phyloP scores from a whole-genome alignment of 2,113 vertebrate species.

The Cervus canadensis region DNA sequence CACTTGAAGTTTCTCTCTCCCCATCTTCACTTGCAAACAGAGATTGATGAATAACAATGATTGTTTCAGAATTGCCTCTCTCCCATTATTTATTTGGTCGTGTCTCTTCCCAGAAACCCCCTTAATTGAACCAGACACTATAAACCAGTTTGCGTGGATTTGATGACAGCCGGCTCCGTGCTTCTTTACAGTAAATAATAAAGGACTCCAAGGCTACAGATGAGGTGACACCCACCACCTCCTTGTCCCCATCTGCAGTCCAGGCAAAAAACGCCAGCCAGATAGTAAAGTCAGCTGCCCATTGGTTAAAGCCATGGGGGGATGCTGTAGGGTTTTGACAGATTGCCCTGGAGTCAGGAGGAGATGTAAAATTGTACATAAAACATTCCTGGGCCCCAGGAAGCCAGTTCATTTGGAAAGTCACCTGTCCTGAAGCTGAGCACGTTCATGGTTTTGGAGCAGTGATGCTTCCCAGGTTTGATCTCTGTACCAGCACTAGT shows the following conservation, averaged over 20 bases:
- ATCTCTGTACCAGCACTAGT: background rate
- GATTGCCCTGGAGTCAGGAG: conserved; percentile 55
- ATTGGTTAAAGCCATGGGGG: conserved; percentile 50
- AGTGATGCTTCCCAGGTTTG: background rate
- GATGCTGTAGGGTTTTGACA: conserved; percentile 68
- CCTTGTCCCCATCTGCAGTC: background rate
- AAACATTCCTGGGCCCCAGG: conserved; percentile 43
- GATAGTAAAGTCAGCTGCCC: conserved; percentile 65
- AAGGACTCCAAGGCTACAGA: conserved; percentile 58
- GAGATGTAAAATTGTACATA: conserved; percentile 60
- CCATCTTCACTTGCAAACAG: conserved; percentile 84
- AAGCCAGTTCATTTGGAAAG: conserved; percentile 62
- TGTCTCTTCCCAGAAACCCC: conserved; percentile 85
- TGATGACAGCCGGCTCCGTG: conserved; percentile 83
- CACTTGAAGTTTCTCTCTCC: conserved; percentile 89
- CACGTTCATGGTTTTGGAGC: conserved; percentile 22
- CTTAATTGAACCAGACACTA: conserved; percentile 90
- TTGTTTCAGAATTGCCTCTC: conserved; percentile 81
- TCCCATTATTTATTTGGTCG: conserved; percentile 90
- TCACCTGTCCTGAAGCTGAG: conserved; percentile 47
- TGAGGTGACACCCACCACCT: conserved; percentile 60
- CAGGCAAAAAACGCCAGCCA: background rate
- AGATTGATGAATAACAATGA: conserved; percentile 88
- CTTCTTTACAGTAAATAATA: conserved; percentile 77
- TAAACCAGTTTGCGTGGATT: conserved; percentile 84